These are phyloP conservation scores for Balanococcus diminutus DNA, from an alignment of 2,888 invertebrate genomes.

Conservation along the genomic window DNA sequence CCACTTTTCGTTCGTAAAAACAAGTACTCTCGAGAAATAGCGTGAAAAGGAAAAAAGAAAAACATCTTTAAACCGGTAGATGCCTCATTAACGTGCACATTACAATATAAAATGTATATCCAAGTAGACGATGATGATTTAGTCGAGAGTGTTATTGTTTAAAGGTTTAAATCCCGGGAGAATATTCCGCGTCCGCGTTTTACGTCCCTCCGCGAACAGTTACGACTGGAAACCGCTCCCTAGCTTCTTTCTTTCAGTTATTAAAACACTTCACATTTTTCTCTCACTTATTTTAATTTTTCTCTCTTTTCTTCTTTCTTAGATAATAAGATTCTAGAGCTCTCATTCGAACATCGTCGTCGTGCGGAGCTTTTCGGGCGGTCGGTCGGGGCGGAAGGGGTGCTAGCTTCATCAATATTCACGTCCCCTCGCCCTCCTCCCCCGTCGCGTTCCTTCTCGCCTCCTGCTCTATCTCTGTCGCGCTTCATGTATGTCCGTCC, in stretches of 20 bases:
- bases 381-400: constrained; percentile 39
- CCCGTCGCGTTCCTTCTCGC: constrained; percentile 1
- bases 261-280: constrained; percentile 58
- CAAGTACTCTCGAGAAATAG: constrained; percentile 45
- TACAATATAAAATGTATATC: constrained; percentile 55
- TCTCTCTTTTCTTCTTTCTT: constrained; percentile 51
- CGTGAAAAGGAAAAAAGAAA: constrained; percentile 46
- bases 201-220: constrained; percentile 21
- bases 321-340: constrained; percentile 55
- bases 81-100: constrained; percentile 55
- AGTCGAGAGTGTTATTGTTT: constrained; percentile 55
- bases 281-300: constrained; percentile 56
- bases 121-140: constrained; percentile 55
- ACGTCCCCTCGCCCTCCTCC: constrained; percentile 56
- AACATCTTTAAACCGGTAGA: constrained; percentile 55
- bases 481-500: constrained; percentile 54
- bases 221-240: constrained; percentile 49
- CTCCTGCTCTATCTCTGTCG: constrained; percentile 47
- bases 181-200: constrained; percentile 43
- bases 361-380: constrained; percentile 24
- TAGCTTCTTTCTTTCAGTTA: constrained; percentile 57
- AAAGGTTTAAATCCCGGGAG: constrained; percentile 53
- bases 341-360: constrained; percentile 54
- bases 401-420: constrained; percentile 58
- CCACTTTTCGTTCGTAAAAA: constrained; percentile 34